Percentiles rank a stretch among this genome's conserved stretches.
These are phyloP conservation scores for Linnaemya tessellans DNA, from an alignment of 2,888 invertebrate genomes.

Conservation along the genomic window DNA sequence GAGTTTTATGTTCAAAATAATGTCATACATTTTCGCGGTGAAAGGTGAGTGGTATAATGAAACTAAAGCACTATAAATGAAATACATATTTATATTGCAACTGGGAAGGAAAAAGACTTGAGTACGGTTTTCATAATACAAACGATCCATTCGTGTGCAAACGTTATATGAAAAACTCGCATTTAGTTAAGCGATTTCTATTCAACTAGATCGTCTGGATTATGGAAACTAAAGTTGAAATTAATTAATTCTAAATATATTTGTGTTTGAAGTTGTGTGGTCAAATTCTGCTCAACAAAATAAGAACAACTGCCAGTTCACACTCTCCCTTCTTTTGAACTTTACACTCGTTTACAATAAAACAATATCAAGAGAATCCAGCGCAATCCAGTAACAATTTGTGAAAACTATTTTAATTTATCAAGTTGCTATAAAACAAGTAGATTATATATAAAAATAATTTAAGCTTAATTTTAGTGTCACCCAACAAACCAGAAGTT, in stretches of 20 bases:
- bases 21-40: slow-evolving; percentile 90
- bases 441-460: background rate
- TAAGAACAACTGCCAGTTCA: background rate
- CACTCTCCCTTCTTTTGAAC: background rate
- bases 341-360: background rate
- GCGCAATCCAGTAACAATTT: slow-evolving; percentile 24
- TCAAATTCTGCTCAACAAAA: background rate
- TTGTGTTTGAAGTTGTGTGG: background rate
- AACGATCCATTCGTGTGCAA: no score
- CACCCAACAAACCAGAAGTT: slow-evolving; percentile 9
- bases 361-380: slow-evolving; percentile 2
- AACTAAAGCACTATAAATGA: background rate
- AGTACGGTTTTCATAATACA: no score
- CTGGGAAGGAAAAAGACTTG: background rate
- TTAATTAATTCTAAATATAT: no score
- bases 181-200: no score
- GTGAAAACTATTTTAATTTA: background rate
- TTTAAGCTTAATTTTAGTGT: background rate
- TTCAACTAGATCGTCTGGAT: no score
- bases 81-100: background rate
- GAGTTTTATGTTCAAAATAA: slow-evolving; percentile 89
- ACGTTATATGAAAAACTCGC: no score
- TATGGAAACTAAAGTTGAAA: no score
- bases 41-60: slow-evolving; percentile 86
- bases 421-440: slow-evolving; percentile 21